phyloP scores from a whole-genome alignment of 2,888 invertebrate genomes.

The Epinotia brunnichana region DNA sequence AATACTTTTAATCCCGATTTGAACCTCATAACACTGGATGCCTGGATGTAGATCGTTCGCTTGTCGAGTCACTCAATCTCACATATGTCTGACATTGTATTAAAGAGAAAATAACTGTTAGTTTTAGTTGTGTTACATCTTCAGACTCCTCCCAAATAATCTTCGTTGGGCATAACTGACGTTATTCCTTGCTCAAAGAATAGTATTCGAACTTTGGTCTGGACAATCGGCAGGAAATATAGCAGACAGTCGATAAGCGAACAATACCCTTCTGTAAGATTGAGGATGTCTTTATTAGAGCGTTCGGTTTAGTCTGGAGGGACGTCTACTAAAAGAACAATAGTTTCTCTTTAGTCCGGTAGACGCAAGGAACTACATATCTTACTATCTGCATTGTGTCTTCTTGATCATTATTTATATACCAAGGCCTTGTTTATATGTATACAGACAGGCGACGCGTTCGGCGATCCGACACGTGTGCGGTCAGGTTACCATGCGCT shows the following conservation, averaged over 20 bases:
- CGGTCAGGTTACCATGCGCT: too few relatives aligned
- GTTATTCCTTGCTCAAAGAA: neutral
- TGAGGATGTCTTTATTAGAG: slow-evolving; percentile 16
- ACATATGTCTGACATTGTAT: neutral
- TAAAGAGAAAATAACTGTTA: neutral
- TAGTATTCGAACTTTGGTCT: neutral
- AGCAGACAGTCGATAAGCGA: slow-evolving; percentile 12
- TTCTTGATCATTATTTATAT: too few relatives aligned
- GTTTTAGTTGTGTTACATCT: neutral
- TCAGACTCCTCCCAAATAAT: neutral
- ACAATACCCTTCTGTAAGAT: slow-evolving; percentile 7
- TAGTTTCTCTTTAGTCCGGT: slow-evolving; percentile 3
- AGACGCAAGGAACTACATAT: neutral
- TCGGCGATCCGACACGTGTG: too few relatives aligned
- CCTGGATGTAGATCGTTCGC: neutral
- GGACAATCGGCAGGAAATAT: slow-evolving; percentile 25
- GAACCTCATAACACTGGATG: too few relatives aligned
- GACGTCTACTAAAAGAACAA: neutral
- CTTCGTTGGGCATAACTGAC: neutral
- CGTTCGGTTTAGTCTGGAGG: neutral
- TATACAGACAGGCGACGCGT: too few relatives aligned
- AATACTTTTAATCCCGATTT: too few relatives aligned
- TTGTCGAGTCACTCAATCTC: neutral
- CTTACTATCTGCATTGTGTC: neutral
- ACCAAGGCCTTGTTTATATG: too few relatives aligned